Conservation (phyloP, 2,797 vertebrate species). For the Holocentrus rufus region DNA sequence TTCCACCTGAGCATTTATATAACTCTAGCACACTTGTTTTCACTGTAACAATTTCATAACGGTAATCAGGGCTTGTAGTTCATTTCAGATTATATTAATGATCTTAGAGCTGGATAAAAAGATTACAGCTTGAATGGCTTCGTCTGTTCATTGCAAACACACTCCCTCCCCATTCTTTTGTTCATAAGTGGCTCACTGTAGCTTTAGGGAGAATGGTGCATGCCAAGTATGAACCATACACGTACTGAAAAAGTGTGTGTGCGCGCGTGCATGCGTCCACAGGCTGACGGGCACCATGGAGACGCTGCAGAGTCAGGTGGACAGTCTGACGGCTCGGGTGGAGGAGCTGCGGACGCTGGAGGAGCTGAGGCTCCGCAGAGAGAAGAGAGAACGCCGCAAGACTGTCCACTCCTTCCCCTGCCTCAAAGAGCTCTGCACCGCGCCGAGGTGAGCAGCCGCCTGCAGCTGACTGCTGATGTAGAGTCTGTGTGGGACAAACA, state of each 20-base stretch:
- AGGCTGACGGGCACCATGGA: conserved; percentile 94
- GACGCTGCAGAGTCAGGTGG: conserved; percentile 91
- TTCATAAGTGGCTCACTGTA: conserved; percentile 14
- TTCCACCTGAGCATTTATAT: background rate
- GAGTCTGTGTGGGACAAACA: too few relatives aligned
- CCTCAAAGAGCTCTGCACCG: conserved; percentile 92
- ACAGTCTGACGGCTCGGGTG: conserved; percentile 90
- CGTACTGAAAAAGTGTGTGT: conserved; percentile 14
- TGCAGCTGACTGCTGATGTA: background rate
- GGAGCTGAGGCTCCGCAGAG: conserved; percentile 88
- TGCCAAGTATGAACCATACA: conserved; percentile 6
- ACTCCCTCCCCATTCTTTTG: conserved; percentile 10
- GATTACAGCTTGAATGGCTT: conserved; percentile 22
- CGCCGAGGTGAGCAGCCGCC: conserved; percentile 81
- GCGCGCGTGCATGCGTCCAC: conserved; percentile 7
- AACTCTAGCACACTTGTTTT: background rate
- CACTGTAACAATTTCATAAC: conserved; percentile 22
- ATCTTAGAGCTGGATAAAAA: conserved; percentile 20
- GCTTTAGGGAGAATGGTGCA: background rate
- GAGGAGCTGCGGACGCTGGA: conserved; percentile 92
- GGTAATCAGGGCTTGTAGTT: conserved; percentile 17
- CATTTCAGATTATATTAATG: conserved; percentile 41
- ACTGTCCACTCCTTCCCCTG: conserved; percentile 97
- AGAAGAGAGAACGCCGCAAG: conserved; percentile 92
- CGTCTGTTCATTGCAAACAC: conserved; percentile 50